Percentiles rank a stretch among this genome's conserved stretches.
These are phyloP conservation scores for Odocoileus virginianus DNA, from an alignment of 2,113 vertebrate genomes.

Conservation along the genomic window DNA sequence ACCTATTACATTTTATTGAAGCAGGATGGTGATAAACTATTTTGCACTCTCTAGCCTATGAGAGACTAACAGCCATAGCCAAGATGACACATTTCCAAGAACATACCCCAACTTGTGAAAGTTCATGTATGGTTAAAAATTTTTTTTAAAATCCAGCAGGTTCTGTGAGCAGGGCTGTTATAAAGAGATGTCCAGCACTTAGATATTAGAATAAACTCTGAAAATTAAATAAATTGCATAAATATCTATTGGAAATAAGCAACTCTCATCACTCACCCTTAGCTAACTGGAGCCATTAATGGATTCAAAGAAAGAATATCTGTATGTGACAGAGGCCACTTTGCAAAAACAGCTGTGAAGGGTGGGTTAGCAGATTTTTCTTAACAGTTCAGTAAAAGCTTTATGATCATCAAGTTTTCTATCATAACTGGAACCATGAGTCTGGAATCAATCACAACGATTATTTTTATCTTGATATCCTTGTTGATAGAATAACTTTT, in stretches of 20 bases:
- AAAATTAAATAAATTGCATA: background rate
- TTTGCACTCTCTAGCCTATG: background rate
- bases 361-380: background rate
- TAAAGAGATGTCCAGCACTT: background rate
- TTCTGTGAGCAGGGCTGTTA: background rate
- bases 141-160: background rate
- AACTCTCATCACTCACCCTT: background rate
- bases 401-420: background rate
- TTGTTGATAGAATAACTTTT: constrained; percentile 25
- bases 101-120: background rate
- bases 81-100: background rate
- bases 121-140: background rate
- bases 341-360: background rate
- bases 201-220: background rate
- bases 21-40: background rate
- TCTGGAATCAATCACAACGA: background rate
- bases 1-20: background rate
- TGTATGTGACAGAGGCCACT: background rate
- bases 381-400: background rate
- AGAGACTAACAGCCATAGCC: background rate
- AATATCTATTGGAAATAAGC: background rate
- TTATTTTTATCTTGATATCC: background rate
- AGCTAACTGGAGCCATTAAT: background rate
- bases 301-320: background rate
- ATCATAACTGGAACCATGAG: background rate